Base-by-base conservation (phyloP, 2,113 vertebrate species). In the Callaeas wilsoni region DNA sequence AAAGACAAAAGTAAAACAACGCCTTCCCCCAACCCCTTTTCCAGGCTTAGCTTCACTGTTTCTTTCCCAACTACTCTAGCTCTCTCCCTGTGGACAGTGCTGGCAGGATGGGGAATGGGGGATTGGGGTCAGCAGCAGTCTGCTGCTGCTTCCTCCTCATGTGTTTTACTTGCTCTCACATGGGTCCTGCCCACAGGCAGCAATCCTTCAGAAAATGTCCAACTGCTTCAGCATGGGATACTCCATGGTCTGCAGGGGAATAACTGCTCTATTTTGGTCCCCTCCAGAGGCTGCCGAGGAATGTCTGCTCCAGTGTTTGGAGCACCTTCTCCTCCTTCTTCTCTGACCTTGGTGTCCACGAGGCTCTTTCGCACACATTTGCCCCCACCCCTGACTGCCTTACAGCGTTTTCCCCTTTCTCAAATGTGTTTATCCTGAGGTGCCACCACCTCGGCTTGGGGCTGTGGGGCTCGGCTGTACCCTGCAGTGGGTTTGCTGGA, bases 371-470 rank as follows among this genome's bases (percentile, higher is more conserved):
- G 47, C 37, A 64, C 0, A 6, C 12, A 12, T 64, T 57, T 50
- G 0, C 13, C 15, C 25, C 5, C 6, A 42, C 3, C 2, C 2
- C 7, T 37, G 52, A 20, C 23, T 26, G n/a, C 12, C 42, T 23
- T 33, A 41, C 6, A 32, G 7, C 21, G 23, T 74, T 87, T 74
- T 44, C 10, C 13, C 16, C 5, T 53, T 74, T 87, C 50, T 79
- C 11, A 39, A 49, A 59, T 19, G 6, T 3, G 1, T 60, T 79
- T 64, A 30, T 16, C 23, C 16, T 16, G 14, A 55, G 2, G 3
- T 23, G 16, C 12, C 18, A 22, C 18, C 21, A 29, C 6, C 18
- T 23, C 30, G 26, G 8, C 21, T 32, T 26, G 44, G 7, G 33
- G 10, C 7, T 33, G 13, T 10, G 13, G 13, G 10, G 8, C 10